Evolutionary conservation across 2,113 vertebrate genomes (phyloP).

Genomic region (Eubucco bourcierii): DNA sequence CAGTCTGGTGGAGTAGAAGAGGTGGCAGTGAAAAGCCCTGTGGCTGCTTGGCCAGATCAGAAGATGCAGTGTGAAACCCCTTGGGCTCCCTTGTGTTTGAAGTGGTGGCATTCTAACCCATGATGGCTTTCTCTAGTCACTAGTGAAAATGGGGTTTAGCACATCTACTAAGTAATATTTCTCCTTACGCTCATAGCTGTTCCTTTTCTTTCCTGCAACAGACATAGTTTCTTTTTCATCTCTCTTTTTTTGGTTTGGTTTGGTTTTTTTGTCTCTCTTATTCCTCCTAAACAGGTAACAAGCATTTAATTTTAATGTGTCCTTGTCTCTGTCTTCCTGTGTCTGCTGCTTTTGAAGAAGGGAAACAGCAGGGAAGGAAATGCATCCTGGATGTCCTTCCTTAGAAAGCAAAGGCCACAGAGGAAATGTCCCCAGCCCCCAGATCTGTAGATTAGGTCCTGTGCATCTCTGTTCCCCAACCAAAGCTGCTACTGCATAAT

Average conservation of each 20-base stretch:
- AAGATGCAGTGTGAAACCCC: not conserved
- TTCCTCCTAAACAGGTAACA: not conserved
- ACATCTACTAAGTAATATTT: not conserved
- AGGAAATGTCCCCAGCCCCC: not conserved
- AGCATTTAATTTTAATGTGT: not conserved
- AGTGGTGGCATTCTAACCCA: not conserved
- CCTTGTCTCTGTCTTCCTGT: not conserved
- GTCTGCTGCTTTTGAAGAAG: not conserved
- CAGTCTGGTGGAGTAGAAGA: accelerated
- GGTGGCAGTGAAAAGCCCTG: too few relatives aligned
- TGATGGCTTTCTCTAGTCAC: not conserved
- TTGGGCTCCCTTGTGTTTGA: not conserved
- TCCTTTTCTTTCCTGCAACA: not conserved
- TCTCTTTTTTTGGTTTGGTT: not conserved
- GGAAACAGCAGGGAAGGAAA: not conserved
- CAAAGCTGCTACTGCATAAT: not conserved
- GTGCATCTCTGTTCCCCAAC: not conserved
- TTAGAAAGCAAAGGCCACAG: not conserved
- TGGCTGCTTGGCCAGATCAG: not conserved
- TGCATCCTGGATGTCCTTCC: not conserved
- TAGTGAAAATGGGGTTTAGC: not conserved
- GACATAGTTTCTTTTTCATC: not conserved
- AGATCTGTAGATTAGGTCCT: not conserved
- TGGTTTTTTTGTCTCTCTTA: not conserved
- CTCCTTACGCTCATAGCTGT: not conserved